Evolutionary conservation across 2,113 vertebrate species (phyloP).

Genomic region (Urocitellus parryii): DNA sequence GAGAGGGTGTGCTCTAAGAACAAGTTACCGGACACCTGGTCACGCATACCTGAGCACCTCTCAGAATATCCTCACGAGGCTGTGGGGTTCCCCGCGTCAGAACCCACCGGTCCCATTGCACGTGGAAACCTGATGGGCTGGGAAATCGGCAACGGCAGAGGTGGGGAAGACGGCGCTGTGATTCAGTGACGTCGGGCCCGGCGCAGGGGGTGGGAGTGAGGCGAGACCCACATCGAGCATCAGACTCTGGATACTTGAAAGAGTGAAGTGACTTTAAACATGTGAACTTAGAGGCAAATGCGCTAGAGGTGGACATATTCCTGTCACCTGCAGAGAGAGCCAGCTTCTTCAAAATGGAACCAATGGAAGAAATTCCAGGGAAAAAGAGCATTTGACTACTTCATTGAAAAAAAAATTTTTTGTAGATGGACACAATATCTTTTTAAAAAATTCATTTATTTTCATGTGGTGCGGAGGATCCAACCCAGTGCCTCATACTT

Average conservation of each 20-base stretch:
- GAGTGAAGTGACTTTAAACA: conserved; percentile 5
- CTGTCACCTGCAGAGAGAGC: conserved; percentile 24
- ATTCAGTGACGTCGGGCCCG: neutral
- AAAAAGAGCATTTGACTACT: neutral
- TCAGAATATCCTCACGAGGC: neutral
- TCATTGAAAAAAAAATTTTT: no score
- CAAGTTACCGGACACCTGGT: neutral
- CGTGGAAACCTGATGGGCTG: neutral
- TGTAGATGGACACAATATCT: no score
- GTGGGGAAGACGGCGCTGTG: neutral
- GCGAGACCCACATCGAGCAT: neutral
- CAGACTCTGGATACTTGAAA: neutral
- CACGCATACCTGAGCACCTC: fast-evolving
- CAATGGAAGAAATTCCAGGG: neutral
- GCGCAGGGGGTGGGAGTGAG: neutral
- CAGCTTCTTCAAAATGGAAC: conserved; percentile 49
- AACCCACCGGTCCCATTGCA: neutral
- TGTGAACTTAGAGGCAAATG: neutral
- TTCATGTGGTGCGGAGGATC: no score
- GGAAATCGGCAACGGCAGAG: neutral
- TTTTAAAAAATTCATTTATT: no score
- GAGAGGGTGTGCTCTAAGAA: neutral
- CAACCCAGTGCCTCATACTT: no score
- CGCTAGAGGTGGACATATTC: conserved; percentile 57
- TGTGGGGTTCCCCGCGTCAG: fast-evolving